Evolutionary conservation across 2,113 vertebrate species (phyloP).

Genomic region (Hymenochirus boettgeri): DNA sequence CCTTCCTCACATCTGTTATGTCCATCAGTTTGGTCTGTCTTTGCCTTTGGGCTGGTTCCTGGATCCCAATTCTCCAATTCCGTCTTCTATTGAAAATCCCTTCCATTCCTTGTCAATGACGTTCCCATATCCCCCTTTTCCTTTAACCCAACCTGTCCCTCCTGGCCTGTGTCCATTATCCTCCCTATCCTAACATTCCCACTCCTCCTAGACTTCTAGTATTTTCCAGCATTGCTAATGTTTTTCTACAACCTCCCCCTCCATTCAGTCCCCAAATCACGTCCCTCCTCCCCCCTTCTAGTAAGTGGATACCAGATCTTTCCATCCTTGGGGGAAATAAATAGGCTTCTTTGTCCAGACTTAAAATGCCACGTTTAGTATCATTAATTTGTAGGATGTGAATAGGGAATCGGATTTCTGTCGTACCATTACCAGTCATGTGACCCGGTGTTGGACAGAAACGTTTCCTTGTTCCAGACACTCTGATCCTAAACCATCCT

Average conservation of each 20-base stretch:
- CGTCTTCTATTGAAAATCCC: too few relatives aligned
- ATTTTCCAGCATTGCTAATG: not conserved
- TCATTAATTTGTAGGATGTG: conserved; percentile 2
- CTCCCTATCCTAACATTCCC: not conserved
- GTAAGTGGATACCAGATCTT: not conserved
- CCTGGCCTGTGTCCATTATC: not conserved
- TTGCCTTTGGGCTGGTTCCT: too few relatives aligned
- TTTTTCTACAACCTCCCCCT: too few relatives aligned
- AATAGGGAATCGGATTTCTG: too few relatives aligned
- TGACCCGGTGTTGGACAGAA: too few relatives aligned
- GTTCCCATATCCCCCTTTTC: not conserved
- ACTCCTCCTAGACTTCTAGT: not conserved
- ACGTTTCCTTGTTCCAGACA: too few relatives aligned
- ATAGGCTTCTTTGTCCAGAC: conserved; percentile 8
- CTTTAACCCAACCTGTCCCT: too few relatives aligned
- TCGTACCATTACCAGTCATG: too few relatives aligned
- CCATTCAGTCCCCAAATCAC: not conserved
- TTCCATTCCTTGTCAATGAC: too few relatives aligned
- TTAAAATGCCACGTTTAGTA: not conserved
- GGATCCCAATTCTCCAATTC: too few relatives aligned
- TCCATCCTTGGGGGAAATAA: not conserved
- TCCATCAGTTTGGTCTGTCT: not conserved
- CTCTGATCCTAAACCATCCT: too few relatives aligned
- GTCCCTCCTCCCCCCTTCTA: not conserved
- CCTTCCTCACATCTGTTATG: not conserved